These are phyloP conservation scores for Trissoscelio sp. DNA, from an alignment of 2,888 invertebrate species.

Conservation along the genomic window DNA sequence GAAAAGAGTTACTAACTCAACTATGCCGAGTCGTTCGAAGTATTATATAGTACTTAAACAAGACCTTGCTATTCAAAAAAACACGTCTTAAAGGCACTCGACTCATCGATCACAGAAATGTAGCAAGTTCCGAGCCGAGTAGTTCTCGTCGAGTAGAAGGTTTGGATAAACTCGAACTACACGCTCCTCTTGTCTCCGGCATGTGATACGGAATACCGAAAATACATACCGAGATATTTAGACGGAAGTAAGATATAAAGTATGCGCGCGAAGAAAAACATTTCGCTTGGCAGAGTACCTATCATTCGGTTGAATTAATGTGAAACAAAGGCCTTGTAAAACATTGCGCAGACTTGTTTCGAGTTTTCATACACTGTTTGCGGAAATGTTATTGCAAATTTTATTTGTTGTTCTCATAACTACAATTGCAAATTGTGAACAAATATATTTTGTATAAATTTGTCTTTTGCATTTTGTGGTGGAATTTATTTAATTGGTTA, in stretches of 20 bases:
- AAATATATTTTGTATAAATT: too few species aligned
- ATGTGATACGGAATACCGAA: conserved; percentile 6
- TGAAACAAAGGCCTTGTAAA: not conserved
- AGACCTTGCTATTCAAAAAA: conserved; percentile 47
- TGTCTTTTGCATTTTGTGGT: too few species aligned
- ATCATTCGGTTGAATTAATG: conserved; percentile 4
- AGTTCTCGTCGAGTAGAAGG: conserved; percentile 10
- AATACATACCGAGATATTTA: conserved; percentile 3
- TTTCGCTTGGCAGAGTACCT: conserved; percentile 2
- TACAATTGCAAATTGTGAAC: not conserved
- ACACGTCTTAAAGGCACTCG: conserved; percentile 17
- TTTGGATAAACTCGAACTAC: conserved; percentile 9
- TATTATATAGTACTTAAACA: conserved; percentile 18
- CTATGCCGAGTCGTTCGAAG: conserved; percentile 5
- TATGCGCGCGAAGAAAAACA: not conserved
- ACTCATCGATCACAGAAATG: conserved; percentile 46
- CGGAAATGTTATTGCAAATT: not conserved
- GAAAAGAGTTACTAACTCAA: conserved; percentile 27
- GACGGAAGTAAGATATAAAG: not conserved
- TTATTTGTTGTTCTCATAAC: not conserved
- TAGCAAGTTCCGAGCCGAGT: conserved; percentile 10
- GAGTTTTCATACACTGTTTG: too few species aligned
- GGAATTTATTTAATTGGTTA: too few species aligned
- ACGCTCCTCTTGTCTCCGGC: not conserved
- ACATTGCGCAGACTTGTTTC: not conserved